Evolutionary conservation across 2,888 invertebrate species (phyloP).

Genomic region (Gortyna flavago): DNA sequence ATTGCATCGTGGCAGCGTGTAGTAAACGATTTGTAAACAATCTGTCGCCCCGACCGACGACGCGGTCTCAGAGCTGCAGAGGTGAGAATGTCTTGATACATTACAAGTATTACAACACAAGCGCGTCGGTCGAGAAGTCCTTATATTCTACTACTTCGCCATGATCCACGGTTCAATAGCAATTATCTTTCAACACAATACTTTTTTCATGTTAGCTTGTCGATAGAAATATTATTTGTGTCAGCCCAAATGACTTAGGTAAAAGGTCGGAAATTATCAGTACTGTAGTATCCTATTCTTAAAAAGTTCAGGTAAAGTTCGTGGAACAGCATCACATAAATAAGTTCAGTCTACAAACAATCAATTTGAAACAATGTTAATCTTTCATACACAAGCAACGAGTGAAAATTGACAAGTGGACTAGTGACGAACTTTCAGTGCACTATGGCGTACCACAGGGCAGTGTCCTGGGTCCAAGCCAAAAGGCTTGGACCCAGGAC

Average conservation of each 20-base stretch:
- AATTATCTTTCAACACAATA: conserved; percentile 15
- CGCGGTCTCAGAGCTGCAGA: background rate
- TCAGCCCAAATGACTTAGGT: background rate
- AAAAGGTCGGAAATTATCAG: background rate
- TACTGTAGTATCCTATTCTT: background rate
- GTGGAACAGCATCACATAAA: background rate
- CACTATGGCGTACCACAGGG: background rate
- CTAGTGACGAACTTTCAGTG: background rate
- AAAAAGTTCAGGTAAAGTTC: background rate
- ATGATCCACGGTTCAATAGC: background rate
- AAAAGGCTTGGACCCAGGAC: too few relatives aligned
- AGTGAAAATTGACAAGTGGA: background rate
- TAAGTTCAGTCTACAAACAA: background rate
- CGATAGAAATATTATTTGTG: background rate
- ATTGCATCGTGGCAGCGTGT: conserved; percentile 18
- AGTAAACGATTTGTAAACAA: conserved; percentile 53
- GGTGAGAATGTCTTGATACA: conserved; percentile 19
- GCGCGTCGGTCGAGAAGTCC: background rate
- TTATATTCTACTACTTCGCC: background rate
- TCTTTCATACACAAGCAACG: background rate
- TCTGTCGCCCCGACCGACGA: background rate
- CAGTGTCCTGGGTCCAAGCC: background rate
- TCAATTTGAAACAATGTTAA: background rate
- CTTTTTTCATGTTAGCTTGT: background rate
- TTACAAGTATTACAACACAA: conserved; percentile 6